Base-by-base conservation (phyloP, 1,140 invertebrate species). In the Nephotettix cincticeps region DNA sequence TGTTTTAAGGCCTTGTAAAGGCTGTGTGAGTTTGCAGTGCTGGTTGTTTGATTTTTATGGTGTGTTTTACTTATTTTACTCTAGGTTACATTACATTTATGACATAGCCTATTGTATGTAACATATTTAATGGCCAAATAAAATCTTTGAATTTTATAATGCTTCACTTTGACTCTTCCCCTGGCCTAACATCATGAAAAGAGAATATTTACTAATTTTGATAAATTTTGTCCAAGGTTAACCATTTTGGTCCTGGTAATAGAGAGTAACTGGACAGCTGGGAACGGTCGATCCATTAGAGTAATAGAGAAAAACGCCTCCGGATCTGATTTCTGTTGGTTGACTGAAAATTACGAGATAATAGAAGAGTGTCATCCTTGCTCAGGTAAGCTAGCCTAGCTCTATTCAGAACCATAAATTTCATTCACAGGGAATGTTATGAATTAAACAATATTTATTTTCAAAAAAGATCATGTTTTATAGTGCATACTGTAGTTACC, bases 361-460 rank as follows among this genome's bases (percentile, higher is more conserved):
- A 81, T 92, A 19, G 86, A 86, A 71, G 89, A 91, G 79, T 93
- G 92, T 78, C 89, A 92, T 82, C 91, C 90, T 11, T 95, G 93
- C 79, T 87, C 89, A 77, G 87, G 87, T 88, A 82, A 64, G 29
- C 36, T 9, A 56, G 47, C 28, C 28, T 58, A 13, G 56, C 40
- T 54, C 47, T 25, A 17, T 66, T 25, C 30, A 47, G 14, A 71
- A 40, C 30, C n/a, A n/a, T n/a, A n/a, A n/a, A n/a, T n/a, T n/a
- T n/a, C n/a, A n/a, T n/a, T n/a, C n/a, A n/a, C n/a, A n/a, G n/a
- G n/a, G n/a, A n/a, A n/a, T n/a, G n/a, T n/a, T n/a, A n/a, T n/a
- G n/a, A n/a, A n/a, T n/a, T n/a, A n/a, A n/a, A n/a, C n/a, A n/a
- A n/a, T n/a, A n/a, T n/a, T n/a, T n/a, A n/a, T n/a, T n/a, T n/a